Evolutionary conservation across 1,140 invertebrate genomes (phyloP), one percentile per base, ranked within the genome.

Genomic region (Ridgeia piscesae): DNA sequence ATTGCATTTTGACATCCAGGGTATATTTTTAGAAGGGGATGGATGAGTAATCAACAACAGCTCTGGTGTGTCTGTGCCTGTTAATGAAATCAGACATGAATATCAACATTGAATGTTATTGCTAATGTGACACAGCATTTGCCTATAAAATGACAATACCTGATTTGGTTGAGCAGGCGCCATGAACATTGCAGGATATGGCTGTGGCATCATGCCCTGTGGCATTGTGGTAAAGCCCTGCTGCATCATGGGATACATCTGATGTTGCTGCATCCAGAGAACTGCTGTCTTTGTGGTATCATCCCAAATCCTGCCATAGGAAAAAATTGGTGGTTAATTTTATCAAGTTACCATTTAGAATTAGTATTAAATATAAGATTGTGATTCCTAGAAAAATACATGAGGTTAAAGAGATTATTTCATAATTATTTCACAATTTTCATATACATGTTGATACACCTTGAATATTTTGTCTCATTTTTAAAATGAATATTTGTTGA

Each of bases 141-240:
- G 58, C 58, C 27, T 77, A 42, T 6, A 6, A 42, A 42, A 42
- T 42, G 58, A 31, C 0, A 21, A 21, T 77, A 77, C 58, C 58
- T 77, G 58, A 31, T 2, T 31, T 6, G 58, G 17, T 77, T 77
- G 58, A 21, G 58, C 27, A 77, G 58, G 58, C 14, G 58, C 58
- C 58, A 77, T 77, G 58, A 77, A 77, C 58, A 77, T 77, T 77
- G 58, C 58, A 77, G 58, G 58, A 77, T 77, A 77, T 77, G 58
- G 27, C 58, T 77, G 58, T 77, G 58, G 58, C 58, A 8, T 77
- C 58, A 77, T 77, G 58, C 58, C 58, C 58, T 77, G 58, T 17
- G 58, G 58, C 58, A 77, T 77, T 27, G 58, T 77, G 58, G 58
- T 9, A 77, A 77, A 77, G 27, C 58, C 6, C 27, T 77, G 58